These are phyloP conservation scores for Xanthorhoe designata DNA, from an alignment of 2,888 invertebrate genomes.

Conservation along the genomic window DNA sequence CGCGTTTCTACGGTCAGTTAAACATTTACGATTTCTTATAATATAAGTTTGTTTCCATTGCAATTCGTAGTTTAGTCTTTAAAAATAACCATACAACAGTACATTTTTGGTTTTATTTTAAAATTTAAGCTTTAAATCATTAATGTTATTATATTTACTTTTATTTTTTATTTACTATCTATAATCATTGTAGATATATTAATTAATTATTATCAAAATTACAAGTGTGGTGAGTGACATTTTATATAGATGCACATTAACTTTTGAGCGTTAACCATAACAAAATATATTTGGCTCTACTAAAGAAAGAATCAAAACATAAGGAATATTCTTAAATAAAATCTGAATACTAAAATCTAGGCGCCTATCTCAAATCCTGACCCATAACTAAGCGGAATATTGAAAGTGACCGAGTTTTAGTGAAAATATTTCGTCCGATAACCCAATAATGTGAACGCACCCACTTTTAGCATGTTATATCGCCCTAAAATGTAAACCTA, in stretches of 20 bases:
- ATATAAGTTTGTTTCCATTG: slow-evolving; percentile 45
- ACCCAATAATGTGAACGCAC: slow-evolving; percentile 39
- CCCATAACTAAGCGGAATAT: not conserved
- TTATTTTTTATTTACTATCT: too few species aligned
- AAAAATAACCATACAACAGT: not conserved
- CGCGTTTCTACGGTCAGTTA: slow-evolving; percentile 54
- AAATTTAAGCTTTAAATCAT: too few species aligned
- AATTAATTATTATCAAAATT: too few species aligned
- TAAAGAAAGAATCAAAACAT: too few species aligned
- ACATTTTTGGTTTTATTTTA: not conserved
- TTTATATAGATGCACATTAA: too few species aligned
- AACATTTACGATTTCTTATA: slow-evolving; percentile 55
- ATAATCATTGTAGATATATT: too few species aligned
- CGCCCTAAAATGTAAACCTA: slow-evolving; percentile 60
- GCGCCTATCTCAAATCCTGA: not conserved
- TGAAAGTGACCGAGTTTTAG: not conserved
- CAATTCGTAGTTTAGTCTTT: not conserved
- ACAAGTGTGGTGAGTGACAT: too few species aligned
- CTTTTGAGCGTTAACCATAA: too few species aligned
- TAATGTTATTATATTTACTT: too few species aligned
- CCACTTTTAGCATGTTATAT: slow-evolving; percentile 50
- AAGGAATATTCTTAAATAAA: too few species aligned
- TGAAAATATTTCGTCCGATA: slow-evolving; percentile 17
- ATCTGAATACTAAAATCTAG: too few species aligned
- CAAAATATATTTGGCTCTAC: too few species aligned